A percentile compares a stretch with the other conserved stretches of the same genome.
These are phyloP conservation scores for Drosophila ercepeae DNA, from an alignment of 1,140 invertebrate species.

Conservation along the genomic window DNA sequence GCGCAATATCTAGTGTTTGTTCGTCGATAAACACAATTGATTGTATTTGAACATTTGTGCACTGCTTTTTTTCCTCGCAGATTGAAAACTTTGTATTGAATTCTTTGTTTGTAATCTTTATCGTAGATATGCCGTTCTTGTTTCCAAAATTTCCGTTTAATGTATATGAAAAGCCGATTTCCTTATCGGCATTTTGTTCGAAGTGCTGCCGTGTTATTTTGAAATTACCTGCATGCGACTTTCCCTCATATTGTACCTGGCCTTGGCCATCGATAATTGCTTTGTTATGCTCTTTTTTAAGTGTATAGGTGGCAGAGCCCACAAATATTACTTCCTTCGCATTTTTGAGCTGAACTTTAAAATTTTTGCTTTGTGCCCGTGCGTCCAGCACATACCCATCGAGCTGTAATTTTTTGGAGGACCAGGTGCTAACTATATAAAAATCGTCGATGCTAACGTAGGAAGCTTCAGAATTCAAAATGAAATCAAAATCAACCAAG, in stretches of 20 bases:
- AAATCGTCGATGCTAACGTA: conserved; percentile 88
- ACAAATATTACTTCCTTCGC: conserved; percentile 87
- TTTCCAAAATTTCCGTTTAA: conserved; percentile 85
- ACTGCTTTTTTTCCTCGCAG: conserved; percentile 91
- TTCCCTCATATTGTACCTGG: conserved; percentile 86
- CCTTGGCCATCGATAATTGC: conserved; percentile 88
- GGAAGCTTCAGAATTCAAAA: conserved; percentile 85
- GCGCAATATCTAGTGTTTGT: conserved; percentile 68
- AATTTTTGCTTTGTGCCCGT: conserved; percentile 87
- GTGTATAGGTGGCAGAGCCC: conserved; percentile 87
- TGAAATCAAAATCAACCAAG: conserved; percentile 84
- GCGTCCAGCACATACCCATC: conserved; percentile 88
- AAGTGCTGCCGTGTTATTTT: conserved; percentile 88
- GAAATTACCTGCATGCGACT: conserved; percentile 88
- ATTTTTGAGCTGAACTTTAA: conserved; percentile 87
- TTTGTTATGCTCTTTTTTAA: conserved; percentile 88
- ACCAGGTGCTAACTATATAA: conserved; percentile 86
- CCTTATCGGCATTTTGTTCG: conserved; percentile 85
- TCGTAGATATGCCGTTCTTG: conserved; percentile 86
- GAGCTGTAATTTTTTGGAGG: conserved; percentile 87
- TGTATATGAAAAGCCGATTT: conserved; percentile 86
- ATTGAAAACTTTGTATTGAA: conserved; percentile 88
- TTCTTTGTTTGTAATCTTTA: conserved; percentile 88
- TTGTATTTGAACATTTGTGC: conserved; percentile 88
- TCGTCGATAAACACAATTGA: conserved; percentile 75